phyloP scores from a whole-genome alignment of 2,888 invertebrate genomes.

The Clusia tigrina region DNA sequence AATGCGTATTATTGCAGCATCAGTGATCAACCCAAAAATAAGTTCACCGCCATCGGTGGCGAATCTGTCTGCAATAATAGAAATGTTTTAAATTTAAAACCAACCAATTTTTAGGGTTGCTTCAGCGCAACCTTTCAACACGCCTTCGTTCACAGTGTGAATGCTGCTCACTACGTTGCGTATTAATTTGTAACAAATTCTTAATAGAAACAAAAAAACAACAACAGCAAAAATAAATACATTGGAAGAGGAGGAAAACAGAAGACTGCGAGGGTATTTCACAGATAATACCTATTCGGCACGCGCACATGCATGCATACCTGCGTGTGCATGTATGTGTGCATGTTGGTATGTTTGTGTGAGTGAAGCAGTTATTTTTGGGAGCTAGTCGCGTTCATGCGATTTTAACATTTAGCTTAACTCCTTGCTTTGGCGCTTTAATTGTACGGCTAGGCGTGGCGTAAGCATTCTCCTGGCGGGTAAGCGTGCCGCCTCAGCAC shows the following conservation, averaged over 20 bases:
- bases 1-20: slow-evolving; percentile 55
- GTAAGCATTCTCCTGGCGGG: no score
- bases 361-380: neutral
- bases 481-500: no score
- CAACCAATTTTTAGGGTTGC: slow-evolving; percentile 1
- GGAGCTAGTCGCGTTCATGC: neutral
- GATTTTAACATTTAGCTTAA: slow-evolving; percentile 3
- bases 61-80: neutral
- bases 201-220: neutral
- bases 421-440: slow-evolving; percentile 3
- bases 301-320: no score
- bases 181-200: neutral
- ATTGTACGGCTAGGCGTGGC: neutral
- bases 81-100: neutral
- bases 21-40: slow-evolving; percentile 34
- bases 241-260: no score
- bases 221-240: no score
- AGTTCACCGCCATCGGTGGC: neutral
- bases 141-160: neutral
- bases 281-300: no score
- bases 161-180: neutral
- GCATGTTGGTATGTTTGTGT: no score
- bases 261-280: no score
- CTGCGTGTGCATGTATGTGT: no score
- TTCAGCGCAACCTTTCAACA: neutral